These are phyloP conservation scores for Brienomyrus longianalis DNA, from an alignment of 2,113 vertebrate species.

Conservation along the genomic window DNA sequence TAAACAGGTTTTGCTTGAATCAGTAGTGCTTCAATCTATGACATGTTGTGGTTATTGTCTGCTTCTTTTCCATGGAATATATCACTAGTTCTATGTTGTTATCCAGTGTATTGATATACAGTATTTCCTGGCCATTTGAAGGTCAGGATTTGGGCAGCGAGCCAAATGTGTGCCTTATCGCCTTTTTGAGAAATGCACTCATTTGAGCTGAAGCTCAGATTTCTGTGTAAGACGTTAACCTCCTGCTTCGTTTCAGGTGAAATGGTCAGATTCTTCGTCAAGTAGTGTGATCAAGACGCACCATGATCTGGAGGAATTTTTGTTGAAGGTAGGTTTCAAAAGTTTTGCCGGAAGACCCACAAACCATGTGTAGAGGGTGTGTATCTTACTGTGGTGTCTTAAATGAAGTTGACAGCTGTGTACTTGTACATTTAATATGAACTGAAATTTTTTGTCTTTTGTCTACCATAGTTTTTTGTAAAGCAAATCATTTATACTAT, in stretches of 20 bases:
- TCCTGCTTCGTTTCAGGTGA: slow-evolving; percentile 66
- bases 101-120: not conserved
- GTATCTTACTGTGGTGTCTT: not conserved
- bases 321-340: slow-evolving; percentile 71
- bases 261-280: slow-evolving; percentile 79
- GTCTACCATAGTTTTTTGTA: not conserved
- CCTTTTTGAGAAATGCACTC: not conserved
- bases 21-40: not conserved
- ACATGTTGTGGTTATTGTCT: not conserved
- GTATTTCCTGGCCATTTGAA: not conserved
- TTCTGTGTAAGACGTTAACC: not conserved
- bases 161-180: not conserved
- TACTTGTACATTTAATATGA: not conserved
- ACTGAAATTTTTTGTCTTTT: not conserved
- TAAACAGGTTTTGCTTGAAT: not conserved
- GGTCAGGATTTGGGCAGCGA: not conserved
- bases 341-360: not conserved
- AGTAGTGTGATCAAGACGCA: slow-evolving; percentile 85
- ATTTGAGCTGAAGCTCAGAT: not conserved
- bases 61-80: not conserved
- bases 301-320: slow-evolving; percentile 84
- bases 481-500: not conserved
- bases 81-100: not conserved
- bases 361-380: not conserved
- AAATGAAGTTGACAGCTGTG: not conserved